Conservation (phyloP, 2,113 vertebrate genomes). For the Sinocyclocheilus rhinocerous region DNA sequence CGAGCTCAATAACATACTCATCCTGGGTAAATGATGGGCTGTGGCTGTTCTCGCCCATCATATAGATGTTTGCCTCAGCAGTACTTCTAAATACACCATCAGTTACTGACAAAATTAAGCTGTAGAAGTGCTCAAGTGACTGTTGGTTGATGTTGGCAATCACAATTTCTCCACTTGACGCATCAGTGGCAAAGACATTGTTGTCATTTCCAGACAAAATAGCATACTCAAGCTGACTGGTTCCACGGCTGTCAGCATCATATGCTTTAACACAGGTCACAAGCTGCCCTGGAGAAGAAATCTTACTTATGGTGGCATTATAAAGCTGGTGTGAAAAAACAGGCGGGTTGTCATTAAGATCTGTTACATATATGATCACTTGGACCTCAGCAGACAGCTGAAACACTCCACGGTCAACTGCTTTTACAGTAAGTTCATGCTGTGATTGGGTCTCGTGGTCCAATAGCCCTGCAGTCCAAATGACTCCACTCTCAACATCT, state of each 20-base stretch:
- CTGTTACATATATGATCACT: conserved; percentile 75
- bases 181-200: conserved; percentile 78
- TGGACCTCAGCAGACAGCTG: conserved; percentile 73
- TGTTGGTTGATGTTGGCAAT: conserved; percentile 74
- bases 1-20: conserved; percentile 81
- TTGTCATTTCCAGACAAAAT: conserved; percentile 82
- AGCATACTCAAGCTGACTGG: conserved; percentile 77
- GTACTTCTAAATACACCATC: conserved; percentile 84
- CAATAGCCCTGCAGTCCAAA: conserved; percentile 73
- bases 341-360: conserved; percentile 84
- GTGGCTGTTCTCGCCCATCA: conserved; percentile 79
- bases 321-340: conserved; percentile 79
- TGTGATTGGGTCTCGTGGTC: conserved; percentile 77
- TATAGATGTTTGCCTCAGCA: conserved; percentile 73
- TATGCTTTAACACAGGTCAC: conserved; percentile 79
- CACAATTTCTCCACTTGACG: conserved; percentile 77
- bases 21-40: conserved; percentile 79
- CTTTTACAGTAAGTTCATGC: conserved; percentile 75
- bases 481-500: conserved; percentile 76
- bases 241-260: conserved; percentile 78
- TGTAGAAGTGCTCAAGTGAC: conserved; percentile 69
- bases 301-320: conserved; percentile 78
- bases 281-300: conserved; percentile 78
- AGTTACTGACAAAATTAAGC: conserved; percentile 79
- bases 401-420: conserved; percentile 78